A percentile compares a stretch with the other conserved stretches of the same genome.
These are phyloP conservation scores for Microctenopoma steveboyesi DNA, from an alignment of 2,797 vertebrate species.

Conservation along the genomic window DNA sequence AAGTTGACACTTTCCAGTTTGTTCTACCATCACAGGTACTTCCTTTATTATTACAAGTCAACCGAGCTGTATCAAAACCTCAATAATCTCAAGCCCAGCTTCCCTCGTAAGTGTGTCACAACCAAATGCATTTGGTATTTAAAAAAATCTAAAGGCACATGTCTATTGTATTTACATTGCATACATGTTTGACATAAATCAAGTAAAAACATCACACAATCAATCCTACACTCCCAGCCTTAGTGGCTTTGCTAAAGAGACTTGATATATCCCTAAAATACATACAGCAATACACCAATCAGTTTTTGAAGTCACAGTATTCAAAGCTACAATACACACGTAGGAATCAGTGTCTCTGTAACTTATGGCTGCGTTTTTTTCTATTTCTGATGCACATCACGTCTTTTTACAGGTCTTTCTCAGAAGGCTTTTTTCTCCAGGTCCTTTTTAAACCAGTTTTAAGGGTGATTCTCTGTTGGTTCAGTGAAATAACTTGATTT, in stretches of 20 bases:
- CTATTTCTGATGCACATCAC: slow-evolving; percentile 24
- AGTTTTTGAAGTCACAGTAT: slow-evolving; percentile 54
- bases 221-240: slow-evolving; percentile 39
- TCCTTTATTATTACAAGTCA: slow-evolving; percentile 81
- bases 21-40: slow-evolving; percentile 66
- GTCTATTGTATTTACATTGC: slow-evolving; percentile 79
- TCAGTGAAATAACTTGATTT: not conserved
- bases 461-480: not conserved
- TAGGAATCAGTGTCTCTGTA: slow-evolving; percentile 42
- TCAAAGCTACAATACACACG: slow-evolving; percentile 53
- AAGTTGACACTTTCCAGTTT: slow-evolving; percentile 9
- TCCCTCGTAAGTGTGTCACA: slow-evolving; percentile 38
- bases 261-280: slow-evolving; percentile 41
- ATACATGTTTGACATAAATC: slow-evolving; percentile 63
- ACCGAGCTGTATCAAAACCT: slow-evolving; percentile 78
- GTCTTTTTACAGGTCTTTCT: not conserved
- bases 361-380: slow-evolving; percentile 39
- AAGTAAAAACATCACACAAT: slow-evolving; percentile 48
- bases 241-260: slow-evolving; percentile 40
- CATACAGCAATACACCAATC: slow-evolving; percentile 39
- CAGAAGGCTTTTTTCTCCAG: slow-evolving; percentile 1
- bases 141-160: slow-evolving; percentile 76
- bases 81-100: slow-evolving; percentile 53
- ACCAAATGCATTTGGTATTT: slow-evolving; percentile 45
- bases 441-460: slow-evolving; percentile 11